Base-by-base conservation (phyloP, 2,888 invertebrate species). In the Sipha maydis region DNA sequence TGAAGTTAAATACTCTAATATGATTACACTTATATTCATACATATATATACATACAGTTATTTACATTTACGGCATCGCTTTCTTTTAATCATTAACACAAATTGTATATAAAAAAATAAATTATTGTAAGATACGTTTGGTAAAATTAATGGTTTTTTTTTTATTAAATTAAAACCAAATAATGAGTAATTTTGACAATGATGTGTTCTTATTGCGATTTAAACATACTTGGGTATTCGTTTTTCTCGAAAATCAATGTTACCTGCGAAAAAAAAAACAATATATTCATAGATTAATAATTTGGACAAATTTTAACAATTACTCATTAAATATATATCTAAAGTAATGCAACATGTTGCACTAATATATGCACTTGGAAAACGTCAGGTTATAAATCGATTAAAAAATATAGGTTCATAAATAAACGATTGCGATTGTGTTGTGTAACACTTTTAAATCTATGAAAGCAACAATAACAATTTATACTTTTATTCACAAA, bases 91-190 rank as follows among this genome's bases (percentile, higher is more conserved):
- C 41, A 17, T 28, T 5, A 73, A 73, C 17, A 54, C 34, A 34
- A 14, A 48, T 14, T 48, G 48, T 25, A 8, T 61, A 67, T 9
- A 56, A 73, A 48, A 83, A 82, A 11, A 54, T 54, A 31, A 4
- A 71, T 71, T 48, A 34, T 54, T 17, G 25, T 54, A 73, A 73
- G 9, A 82, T 11, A 28, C 69, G 69, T n/a, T 41, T 69, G 48
- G 69, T 56, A 73, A n/a, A 73, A 54, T n/a, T 14, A 7, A 31
- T 83, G 25, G 21, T 71, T 76, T 41, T 41, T 75, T 82, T 14
- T 48, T 48, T 83, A 73, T 83, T 83, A 56, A 34, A 75, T 61
- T 31, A 77, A 76, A 76, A 76, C 41, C 28, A 84, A 77, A 67
- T 67, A 67, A 61, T 41, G 41, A 28, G 61, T 67, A 84, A 76